phyloP scores from a whole-genome alignment of 2,888 invertebrate species.

The Amphimallon solstitiale region DNA sequence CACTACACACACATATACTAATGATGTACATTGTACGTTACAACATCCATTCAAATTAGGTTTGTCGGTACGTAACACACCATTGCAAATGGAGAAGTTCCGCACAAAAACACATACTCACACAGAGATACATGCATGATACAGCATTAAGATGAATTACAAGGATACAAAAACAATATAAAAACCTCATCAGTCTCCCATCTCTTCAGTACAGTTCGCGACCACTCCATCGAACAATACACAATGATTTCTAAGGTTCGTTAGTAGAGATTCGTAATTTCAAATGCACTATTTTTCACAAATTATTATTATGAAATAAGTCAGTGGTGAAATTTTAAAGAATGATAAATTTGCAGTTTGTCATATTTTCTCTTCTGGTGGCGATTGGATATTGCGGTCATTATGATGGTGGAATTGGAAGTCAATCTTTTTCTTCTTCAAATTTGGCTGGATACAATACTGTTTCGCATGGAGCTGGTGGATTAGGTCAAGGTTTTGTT shows the following conservation, averaged over 20 bases:
- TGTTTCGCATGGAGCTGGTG: slow-evolving; percentile 2
- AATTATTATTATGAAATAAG: no score
- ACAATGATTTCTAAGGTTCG: slow-evolving; percentile 14
- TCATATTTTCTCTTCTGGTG: slow-evolving; percentile 5
- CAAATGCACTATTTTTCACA: no score
- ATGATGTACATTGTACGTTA: neutral
- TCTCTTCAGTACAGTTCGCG: slow-evolving; percentile 11
- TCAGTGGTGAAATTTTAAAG: neutral
- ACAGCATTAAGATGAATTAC: slow-evolving; percentile 1
- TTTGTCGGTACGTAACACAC: slow-evolving; percentile 4
- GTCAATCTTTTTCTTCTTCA: slow-evolving; percentile 12
- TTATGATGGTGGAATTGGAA: neutral
- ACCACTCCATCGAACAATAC: neutral
- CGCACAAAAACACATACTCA: neutral
- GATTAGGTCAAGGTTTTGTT: slow-evolving; percentile 11
- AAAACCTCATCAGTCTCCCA: slow-evolving; percentile 10
- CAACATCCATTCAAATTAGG: slow-evolving; percentile 20
- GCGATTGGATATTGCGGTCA: slow-evolving; percentile 9
- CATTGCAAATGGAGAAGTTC: slow-evolving; percentile 14
- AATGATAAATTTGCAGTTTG: slow-evolving; percentile 11
- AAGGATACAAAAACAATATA: slow-evolving; percentile 12
- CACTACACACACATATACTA: no score
- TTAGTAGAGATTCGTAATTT: neutral
- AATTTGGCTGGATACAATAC: slow-evolving; percentile 23
- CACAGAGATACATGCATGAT: neutral